Evolutionary conservation across 1,140 invertebrate genomes (phyloP), one percentile per base, ranked within the genome.

Genomic region (Anastrepha obliqua): DNA sequence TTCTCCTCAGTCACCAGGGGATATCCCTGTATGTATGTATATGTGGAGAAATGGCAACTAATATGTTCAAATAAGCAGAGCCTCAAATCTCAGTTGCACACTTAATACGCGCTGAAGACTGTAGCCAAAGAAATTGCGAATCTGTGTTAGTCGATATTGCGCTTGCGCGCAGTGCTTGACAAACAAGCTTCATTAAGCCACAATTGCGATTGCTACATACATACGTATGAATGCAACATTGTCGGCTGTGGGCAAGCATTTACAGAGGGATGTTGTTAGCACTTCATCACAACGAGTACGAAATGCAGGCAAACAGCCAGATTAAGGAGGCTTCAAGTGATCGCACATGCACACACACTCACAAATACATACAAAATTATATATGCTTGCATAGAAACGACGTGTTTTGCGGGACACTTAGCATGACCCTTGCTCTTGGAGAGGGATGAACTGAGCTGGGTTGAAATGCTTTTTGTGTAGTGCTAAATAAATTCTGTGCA

Each of bases 11-110:
- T 29, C 29, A 29, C 29, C 0, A 29, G 29, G 29, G 29, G 29
- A 29, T 65, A 9, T 39, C 4, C 6, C 15, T 65, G 64, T 65
- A 65, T 65, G 64, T 7, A 39, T 65, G 29, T 11, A 7, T 11
- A 7, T 20, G 17, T 7, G 7, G 64, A n/a, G n/a, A 29, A 20
- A 55, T 9, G 29, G 58, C 58, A 58, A 85, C n/a, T 51, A 58
- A 39, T 85, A 29, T 20, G n/a, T 42, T 60, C 51, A 85, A 55
- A 55, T 60, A 39, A 86, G 67, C 62, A 87, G 60, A 11, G 47
- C 44, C 47, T 67, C 60, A 67, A 87, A 87, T 87, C 86, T 64
- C 86, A 87, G 60, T 67, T 87, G 86, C 13, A 67, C 86, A 87
- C 85, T 65, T 86, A 20, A 65, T 85, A 85, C 20, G 6, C 17